Base-by-base conservation (phyloP, 2,888 invertebrate genomes). In the Epiblema foenella region DNA sequence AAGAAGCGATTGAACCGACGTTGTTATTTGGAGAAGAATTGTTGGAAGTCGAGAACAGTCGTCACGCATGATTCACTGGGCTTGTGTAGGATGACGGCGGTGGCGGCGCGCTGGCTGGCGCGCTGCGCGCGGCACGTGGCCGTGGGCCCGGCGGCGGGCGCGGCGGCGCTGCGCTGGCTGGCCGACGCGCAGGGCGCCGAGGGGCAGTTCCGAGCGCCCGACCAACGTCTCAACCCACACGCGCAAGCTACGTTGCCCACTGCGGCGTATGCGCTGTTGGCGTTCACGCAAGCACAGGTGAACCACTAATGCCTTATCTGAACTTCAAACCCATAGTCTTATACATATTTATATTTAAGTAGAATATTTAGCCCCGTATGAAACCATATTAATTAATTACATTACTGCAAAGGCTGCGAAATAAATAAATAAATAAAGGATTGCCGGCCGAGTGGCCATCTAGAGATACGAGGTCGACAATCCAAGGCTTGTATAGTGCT, bases 181-280 rank as follows among this genome's bases (percentile, higher is more conserved):
- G 93, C 96, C 15, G 89, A 89, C n/a, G 93, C 94, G 75, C 98
- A 98, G 91, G 93, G 90, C 11, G 77, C 94, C 0, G 96, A 96
- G 80, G 98, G 98, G 74, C 95, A 95, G 78, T 98, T 98, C 93
- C 94, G 94, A 0, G 96, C 81, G 10, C 85, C 85, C 0, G 46
- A 80, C 0, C 94, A 70, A 95, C 96, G 72, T 94, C 95, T 83
- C 82, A 90, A 82, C 72, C 89, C 89, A 1, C 83, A 83, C 24
- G 89, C 89, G 24, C 90, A 89, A 75, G 77, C 80, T 0, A 78
- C 84, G 1, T 64, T 97, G 42, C 96, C 97, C 0, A 91, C 98
- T 15, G 97, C 98, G 0, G 98, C 98, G 0, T 97, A 96, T 83
- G 96, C 97, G 0, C 89, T 97, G 0, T 92, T 97, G 29, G 95